Conservation (phyloP, 1,140 invertebrate genomes). For the Cecropterus lyciades region DNA sequence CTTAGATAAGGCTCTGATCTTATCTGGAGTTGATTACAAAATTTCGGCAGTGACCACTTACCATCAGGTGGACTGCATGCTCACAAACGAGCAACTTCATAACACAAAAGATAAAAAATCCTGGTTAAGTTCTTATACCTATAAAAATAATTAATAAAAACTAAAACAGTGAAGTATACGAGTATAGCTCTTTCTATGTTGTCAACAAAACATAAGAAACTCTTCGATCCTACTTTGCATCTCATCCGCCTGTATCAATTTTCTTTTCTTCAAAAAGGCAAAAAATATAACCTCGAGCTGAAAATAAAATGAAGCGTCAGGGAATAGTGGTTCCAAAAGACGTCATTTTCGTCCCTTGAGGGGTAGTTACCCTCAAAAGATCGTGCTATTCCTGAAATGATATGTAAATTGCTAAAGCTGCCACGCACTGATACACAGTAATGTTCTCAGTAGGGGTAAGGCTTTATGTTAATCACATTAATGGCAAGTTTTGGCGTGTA, state of each 20-base stretch:
- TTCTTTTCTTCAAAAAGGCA: not conserved
- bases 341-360: slow-evolving; percentile 29
- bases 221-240: not conserved
- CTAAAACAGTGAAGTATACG: too few relatives aligned
- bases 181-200: too few relatives aligned
- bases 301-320: slow-evolving; percentile 24
- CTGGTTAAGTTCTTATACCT: too few relatives aligned
- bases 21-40: too few relatives aligned
- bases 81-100: too few relatives aligned
- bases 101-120: too few relatives aligned
- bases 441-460: not conserved
- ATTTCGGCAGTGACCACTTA: too few relatives aligned
- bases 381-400: slow-evolving; percentile 27
- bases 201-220: not conserved
- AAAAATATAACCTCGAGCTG: slow-evolving; percentile 9
- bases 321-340: slow-evolving; percentile 22
- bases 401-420: slow-evolving; percentile 25
- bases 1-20: too few relatives aligned
- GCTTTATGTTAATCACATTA: slow-evolving; percentile 10
- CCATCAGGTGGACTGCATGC: too few relatives aligned
- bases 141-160: too few relatives aligned
- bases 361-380: slow-evolving; percentile 25
- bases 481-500: not conserved
- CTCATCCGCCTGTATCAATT: not conserved
- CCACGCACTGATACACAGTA: slow-evolving; percentile 7